These are phyloP conservation scores for Argyresthia goedartella DNA, from an alignment of 2,888 invertebrate species.

Conservation along the genomic window DNA sequence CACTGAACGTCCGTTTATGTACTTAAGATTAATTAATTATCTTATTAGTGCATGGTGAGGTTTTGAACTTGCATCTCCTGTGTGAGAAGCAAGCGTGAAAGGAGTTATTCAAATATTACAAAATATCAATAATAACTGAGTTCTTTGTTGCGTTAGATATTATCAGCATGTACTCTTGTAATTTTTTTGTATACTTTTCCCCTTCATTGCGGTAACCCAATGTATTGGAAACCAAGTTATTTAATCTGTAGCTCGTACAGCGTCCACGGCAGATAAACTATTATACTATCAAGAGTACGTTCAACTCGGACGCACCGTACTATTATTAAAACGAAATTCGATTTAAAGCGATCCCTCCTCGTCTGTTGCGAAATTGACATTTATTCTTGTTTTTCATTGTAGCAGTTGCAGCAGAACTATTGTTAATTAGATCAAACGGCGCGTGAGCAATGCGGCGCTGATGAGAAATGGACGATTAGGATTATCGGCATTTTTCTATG, in stretches of 20 bases:
- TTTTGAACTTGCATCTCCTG: too few species aligned
- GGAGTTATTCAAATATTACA: too few species aligned
- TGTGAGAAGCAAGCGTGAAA: too few species aligned
- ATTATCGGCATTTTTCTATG: too few species aligned
- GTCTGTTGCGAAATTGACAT: constrained; percentile 70
- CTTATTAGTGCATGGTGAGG: too few species aligned
- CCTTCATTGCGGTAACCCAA: too few species aligned
- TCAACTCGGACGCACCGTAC: constrained; percentile 64
- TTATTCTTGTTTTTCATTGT: constrained; percentile 71
- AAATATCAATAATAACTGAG: too few species aligned
- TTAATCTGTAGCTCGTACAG: constrained; percentile 13
- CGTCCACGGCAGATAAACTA: constrained; percentile 12
- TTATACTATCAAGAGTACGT: constrained; percentile 62
- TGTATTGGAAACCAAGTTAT: neutral
- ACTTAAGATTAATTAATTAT: too few species aligned
- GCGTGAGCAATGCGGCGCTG: constrained; percentile 46
- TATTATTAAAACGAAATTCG: constrained; percentile 69
- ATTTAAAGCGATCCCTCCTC: constrained; percentile 68
- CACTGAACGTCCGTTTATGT: too few species aligned
- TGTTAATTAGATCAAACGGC: constrained; percentile 69
- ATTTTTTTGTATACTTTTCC: too few species aligned
- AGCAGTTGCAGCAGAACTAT: constrained; percentile 62
- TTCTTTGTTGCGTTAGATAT: too few species aligned
- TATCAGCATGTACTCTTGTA: too few species aligned
- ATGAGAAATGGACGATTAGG: neutral